Evolutionary conservation across 1,140 invertebrate species (phyloP), one percentile per base, ranked within the genome.

Genomic region (Delia radicum): DNA sequence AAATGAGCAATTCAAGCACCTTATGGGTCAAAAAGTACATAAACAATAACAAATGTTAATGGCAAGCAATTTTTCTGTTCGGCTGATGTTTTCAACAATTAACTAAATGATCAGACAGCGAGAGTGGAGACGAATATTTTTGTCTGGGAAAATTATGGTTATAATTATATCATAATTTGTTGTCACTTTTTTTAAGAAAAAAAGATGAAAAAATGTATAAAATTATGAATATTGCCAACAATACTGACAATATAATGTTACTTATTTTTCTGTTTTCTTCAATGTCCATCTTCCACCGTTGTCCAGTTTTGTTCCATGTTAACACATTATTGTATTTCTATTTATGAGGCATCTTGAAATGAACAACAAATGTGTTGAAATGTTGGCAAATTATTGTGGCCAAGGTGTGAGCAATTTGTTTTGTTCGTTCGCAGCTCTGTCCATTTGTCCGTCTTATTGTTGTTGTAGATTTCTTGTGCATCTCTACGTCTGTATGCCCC

Each of bases 361-460:
- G 48, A 55, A 55, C 29, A 69, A 69, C 65, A 69, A 69, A 69
- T 69, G 65, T 69, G 65, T 24, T 69, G 65, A 69, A 69, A 69
- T 33, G 65, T 33, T 69, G 65, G 65, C 65, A 69, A 69, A 69
- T 69, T 33, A 33, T 69, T 69, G 65, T 69, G 65, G 29, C 65
- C 65, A 69, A 69, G 65, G 65, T 69, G 29, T 21, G 18, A 33
- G 65, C 31, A 69, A 69, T 69, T 69, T 69, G 65, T 69, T 33
- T 55, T 55, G n/a, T 55, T 55, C 24, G 24, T 55, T 55, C 48
- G 21, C 37, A 5, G 31, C 31, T 42, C 31, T 42, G 37, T 15
- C 12, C 37, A 15, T n/a, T n/a, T 42, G 37, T 8, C 10, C n/a
- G 1, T 42, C 37, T 42, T 42, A 15, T 42, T 42, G 37, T 42